A percentile compares a stretch with the other conserved stretches of the same genome.
These are phyloP conservation scores for Rhinogobio ventralis DNA, from an alignment of 2,797 vertebrate species.

Conservation along the genomic window DNA sequence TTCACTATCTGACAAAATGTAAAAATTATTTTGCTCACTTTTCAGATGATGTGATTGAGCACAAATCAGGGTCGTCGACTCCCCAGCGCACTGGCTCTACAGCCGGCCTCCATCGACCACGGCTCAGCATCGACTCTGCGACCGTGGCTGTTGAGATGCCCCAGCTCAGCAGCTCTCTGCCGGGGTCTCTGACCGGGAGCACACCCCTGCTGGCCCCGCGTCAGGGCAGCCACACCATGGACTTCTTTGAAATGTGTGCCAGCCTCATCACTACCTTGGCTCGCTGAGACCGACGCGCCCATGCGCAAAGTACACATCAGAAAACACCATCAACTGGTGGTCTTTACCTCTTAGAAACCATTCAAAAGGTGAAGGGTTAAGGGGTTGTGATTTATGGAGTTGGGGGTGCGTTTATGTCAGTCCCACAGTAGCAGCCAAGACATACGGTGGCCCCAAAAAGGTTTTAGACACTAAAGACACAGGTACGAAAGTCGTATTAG, in stretches of 20 bases:
- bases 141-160: slow-evolving; percentile 79
- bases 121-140: slow-evolving; percentile 89
- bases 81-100: slow-evolving; percentile 93
- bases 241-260: slow-evolving; percentile 99
- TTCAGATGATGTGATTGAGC: slow-evolving; percentile 90
- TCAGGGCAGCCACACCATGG: slow-evolving; percentile 97
- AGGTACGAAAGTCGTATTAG: neutral
- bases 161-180: slow-evolving; percentile 86
- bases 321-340: slow-evolving; percentile 10
- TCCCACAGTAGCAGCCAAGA: neutral
- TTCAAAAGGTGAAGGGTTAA: slow-evolving; percentile 18
- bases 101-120: slow-evolving; percentile 86
- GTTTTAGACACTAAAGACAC: slow-evolving; percentile 3
- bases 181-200: slow-evolving; percentile 86
- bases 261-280: slow-evolving; percentile 96
- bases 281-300: slow-evolving; percentile 78
- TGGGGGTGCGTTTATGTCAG: neutral
- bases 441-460: neutral
- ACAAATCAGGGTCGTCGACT: slow-evolving; percentile 92
- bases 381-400: slow-evolving; percentile 25
- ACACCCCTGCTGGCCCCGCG: slow-evolving; percentile 79
- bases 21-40: neutral
- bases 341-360: slow-evolving; percentile 25
- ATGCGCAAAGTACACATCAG: neutral
- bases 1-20: neutral